Base-by-base conservation (phyloP, 1,140 invertebrate species). In the Episyrphus balteatus region DNA sequence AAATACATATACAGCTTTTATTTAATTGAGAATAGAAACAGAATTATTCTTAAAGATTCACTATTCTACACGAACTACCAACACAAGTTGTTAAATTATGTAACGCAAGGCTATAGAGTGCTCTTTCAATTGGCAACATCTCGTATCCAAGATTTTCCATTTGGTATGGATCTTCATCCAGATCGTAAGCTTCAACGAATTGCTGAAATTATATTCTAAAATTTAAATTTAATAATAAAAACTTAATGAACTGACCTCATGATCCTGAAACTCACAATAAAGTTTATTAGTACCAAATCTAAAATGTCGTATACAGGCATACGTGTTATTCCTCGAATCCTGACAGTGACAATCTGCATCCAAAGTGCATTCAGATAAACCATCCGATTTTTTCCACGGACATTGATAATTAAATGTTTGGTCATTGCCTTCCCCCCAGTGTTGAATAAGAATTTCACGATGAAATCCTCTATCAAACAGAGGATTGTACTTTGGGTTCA, bases 271-370 rank as follows among this genome's bases (percentile, higher is more conserved):
- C 48, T 75, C 56, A 59, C 89, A 92, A 55, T 82, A 90, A 50
- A 90, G 76, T 50, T 79, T 75, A 59, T 86, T 60, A 18, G 34
- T 74, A 50, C 1, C 69, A 64, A 40, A 68, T 21, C 26, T 67
- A 59, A 21, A 86, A 47, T 78, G 75, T 42, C 86, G 66, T 5
- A 92, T 51, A 61, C 91, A 94, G 0, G 69, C 70, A 56, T 81
- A 93, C 1, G 89, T 91, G 58, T 93, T 93, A 60, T 93, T 93
- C 55, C 60, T 74, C 0, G 79, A 66, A 65, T 91, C 88, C 68
- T 90, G 79, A 59, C 88, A 92, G 59, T 90, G 89, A 57, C 88
- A 92, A 38, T 73, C 76, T 50, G 75, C 76, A 5, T 77, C 70
- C 30, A 70, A 67, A 39, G 69, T 70, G 56, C 86, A 91, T 52